Evolutionary conservation across 1,140 invertebrate species (phyloP), one percentile per base, ranked within the genome.

Genomic region (Glossosoma conforme): DNA sequence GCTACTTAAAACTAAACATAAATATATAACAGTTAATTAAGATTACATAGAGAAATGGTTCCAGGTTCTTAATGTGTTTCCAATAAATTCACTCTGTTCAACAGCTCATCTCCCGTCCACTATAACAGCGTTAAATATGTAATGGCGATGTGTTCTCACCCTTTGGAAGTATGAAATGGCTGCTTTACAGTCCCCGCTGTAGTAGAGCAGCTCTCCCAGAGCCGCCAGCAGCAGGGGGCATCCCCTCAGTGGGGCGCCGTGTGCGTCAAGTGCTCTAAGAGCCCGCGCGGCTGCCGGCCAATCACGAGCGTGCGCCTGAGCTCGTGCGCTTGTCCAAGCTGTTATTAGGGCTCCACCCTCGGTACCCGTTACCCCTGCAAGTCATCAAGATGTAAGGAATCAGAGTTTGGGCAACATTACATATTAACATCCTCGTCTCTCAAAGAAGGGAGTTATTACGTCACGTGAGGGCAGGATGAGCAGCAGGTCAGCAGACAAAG

Each of bases 111-210:
- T n/a, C n/a, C n/a, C n/a, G n/a, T n/a, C n/a, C n/a, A n/a, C n/a
- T n/a, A n/a, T 28, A 28, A 28, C 25, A 8, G 25, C 25, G 25
- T 28, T 6, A 28, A 28, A 28, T 28, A 6, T 28, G n/a, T 28
- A n/a, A 28, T n/a, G n/a, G n/a, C n/a, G n/a, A 28, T 28, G n/a
- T 11, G 21, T 42, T 46, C 18, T 57, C 52, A 71, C 72, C 54
- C 63, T 62, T 60, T 70, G 66, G 57, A 75, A 63, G 21, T 62
- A 57, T 18, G 58, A 46, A 43, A 73, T 56, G 11, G 73, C 70
- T 44, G 63, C 66, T 20, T 61, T 62, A 19, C 62, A 61, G 45
- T 74, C 67, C 30, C 69, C 56, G 1, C 46, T 24, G 21, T 46
- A 58, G 33, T 58, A 58, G 38, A 35, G 51, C 19, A 58, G 47